Conservation (phyloP, 92 coral and sea anemone species). For the Pocillopora grandis region DNA sequence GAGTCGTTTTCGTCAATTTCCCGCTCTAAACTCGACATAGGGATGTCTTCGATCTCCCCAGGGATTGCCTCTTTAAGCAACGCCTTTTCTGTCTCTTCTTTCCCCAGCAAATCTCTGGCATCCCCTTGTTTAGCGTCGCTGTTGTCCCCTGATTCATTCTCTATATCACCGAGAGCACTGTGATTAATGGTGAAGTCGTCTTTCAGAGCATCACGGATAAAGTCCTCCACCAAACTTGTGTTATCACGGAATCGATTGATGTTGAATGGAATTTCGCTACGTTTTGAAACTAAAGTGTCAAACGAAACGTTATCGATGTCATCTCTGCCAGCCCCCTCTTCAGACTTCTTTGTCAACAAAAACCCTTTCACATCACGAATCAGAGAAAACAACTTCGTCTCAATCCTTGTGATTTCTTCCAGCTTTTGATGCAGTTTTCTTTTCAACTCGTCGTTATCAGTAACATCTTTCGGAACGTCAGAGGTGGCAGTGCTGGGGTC, state of each 20-base stretch:
- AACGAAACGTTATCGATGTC: slow-evolving; percentile 32
- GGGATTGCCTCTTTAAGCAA: slow-evolving; percentile 65
- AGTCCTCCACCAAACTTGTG: slow-evolving; percentile 75
- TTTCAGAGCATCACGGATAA: slow-evolving; percentile 77
- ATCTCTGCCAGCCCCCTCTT: slow-evolving; percentile 12
- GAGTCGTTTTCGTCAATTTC: slow-evolving; percentile 86
- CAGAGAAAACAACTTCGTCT: slow-evolving; percentile 60
- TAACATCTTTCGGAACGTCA: not conserved
- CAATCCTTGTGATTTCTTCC: slow-evolving; percentile 63
- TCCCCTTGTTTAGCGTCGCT: slow-evolving; percentile 72
- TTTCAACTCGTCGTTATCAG: slow-evolving; percentile 48
- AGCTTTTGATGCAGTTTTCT: slow-evolving; percentile 69
- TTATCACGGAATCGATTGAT: slow-evolving; percentile 68
- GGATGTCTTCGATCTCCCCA: slow-evolving; percentile 79
- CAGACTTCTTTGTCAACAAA: slow-evolving; percentile 59
- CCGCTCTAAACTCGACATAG: slow-evolving; percentile 80
- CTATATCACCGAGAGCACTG: slow-evolving; percentile 22
- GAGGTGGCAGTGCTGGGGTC: slow-evolving; percentile 16
- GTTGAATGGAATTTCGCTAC: slow-evolving; percentile 61
- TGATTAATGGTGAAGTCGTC: slow-evolving; percentile 50
- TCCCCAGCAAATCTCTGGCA: slow-evolving; percentile 69
- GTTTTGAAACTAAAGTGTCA: slow-evolving; percentile 34
- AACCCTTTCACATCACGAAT: slow-evolving; percentile 76
- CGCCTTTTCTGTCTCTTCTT: slow-evolving; percentile 68
- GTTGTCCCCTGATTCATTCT: slow-evolving; percentile 30